A percentile compares a stretch with the other conserved stretches of the same genome.
These are phyloP conservation scores for Thalassarche chlororhynchos DNA, from an alignment of 2,113 vertebrate genomes.

Conservation along the genomic window DNA sequence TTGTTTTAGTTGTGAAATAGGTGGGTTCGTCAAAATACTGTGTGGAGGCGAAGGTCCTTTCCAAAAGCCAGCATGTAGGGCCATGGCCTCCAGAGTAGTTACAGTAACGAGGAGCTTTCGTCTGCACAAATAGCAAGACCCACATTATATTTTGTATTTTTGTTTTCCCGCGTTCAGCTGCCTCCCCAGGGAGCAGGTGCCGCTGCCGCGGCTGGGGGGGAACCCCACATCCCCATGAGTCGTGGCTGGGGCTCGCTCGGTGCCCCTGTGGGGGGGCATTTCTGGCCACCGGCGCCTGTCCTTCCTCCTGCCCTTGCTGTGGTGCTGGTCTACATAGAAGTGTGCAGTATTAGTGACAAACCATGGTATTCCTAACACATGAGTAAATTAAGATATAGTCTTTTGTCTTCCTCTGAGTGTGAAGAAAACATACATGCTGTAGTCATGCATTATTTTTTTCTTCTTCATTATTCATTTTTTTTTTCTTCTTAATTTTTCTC, in stretches of 20 bases:
- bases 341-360: not conserved
- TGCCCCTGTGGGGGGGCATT: rapidly evolving
- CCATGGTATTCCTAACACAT: not conserved
- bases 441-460: not conserved
- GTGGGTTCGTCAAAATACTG: not conserved
- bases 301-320: not conserved
- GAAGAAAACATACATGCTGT: not conserved
- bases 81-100: not conserved
- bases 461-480: not conserved
- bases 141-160: not conserved
- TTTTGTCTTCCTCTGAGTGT: not conserved
- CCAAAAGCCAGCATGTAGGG: not conserved
- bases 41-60: not conserved
- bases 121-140: not conserved
- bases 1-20: not conserved
- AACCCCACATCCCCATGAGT: not conserved
- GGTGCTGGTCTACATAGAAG: not conserved
- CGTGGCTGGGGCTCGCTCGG: not conserved
- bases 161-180: not conserved
- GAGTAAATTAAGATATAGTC: not conserved
- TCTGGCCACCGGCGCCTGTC: rapidly evolving
- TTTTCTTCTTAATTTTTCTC: not conserved
- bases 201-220: not conserved
- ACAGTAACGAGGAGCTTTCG: not conserved
- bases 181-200: not conserved